Evolutionary conservation across 2,113 vertebrate genomes (phyloP).

Genomic region (Chaetops frenatus): DNA sequence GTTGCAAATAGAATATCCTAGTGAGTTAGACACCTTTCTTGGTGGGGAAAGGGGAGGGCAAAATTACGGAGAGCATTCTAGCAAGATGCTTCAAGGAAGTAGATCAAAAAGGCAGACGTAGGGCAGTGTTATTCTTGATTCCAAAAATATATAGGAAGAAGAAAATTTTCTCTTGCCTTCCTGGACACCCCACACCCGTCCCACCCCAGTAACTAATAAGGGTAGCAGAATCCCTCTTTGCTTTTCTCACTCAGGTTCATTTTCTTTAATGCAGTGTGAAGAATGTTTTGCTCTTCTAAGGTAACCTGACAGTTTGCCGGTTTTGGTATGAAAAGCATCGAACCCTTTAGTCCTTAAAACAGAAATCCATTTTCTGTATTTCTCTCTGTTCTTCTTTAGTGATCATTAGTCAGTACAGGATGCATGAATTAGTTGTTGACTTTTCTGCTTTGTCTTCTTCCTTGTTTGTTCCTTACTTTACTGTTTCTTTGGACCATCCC

Average conservation of each 20-base stretch:
- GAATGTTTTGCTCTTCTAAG: neutral
- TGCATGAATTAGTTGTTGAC: neutral
- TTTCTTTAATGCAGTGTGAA: neutral
- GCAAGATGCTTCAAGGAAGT: fast-evolving
- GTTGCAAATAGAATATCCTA: neutral
- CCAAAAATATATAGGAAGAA: neutral
- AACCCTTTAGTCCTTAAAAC: neutral
- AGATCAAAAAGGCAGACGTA: neutral
- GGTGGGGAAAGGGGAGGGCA: neutral
- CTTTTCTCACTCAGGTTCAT: neutral
- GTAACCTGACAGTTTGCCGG: neutral
- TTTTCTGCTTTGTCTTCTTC: neutral
- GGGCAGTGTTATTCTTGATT: neutral
- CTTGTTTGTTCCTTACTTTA: neutral
- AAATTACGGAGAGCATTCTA: neutral
- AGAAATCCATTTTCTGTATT: neutral
- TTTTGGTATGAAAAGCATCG: neutral
- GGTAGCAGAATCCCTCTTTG: neutral
- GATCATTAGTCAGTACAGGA: neutral
- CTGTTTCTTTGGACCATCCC: neutral
- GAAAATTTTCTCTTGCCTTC: neutral
- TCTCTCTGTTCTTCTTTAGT: neutral
- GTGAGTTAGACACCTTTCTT: neutral
- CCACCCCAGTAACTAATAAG: neutral
- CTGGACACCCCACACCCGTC: neutral